Conservation (phyloP, 2,113 vertebrate genomes). For the Mustela lutreola region DNA sequence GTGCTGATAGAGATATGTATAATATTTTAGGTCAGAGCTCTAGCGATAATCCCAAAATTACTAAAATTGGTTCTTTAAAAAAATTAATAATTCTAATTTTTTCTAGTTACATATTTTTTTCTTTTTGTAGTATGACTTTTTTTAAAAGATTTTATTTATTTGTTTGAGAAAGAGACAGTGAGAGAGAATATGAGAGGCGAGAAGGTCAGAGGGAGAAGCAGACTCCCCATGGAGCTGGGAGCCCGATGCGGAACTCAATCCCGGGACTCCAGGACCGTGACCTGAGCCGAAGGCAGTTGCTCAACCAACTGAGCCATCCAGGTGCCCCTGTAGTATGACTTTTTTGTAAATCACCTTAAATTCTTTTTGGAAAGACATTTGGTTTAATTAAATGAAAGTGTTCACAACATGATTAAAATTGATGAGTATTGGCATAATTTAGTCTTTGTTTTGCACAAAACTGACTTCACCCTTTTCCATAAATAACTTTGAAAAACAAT, state of each 20-base stretch:
- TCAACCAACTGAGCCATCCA: too few relatives aligned
- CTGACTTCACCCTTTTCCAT: background rate
- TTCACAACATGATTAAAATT: background rate
- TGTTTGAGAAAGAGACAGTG: too few relatives aligned
- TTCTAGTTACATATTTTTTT: background rate
- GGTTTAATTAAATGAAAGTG: conserved; percentile 33
- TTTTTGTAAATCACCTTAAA: conserved; percentile 23
- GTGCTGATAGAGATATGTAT: background rate
- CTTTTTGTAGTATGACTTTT: background rate
- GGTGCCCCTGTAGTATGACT: background rate
- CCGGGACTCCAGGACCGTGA: too few relatives aligned
- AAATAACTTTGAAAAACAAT: conserved; percentile 6
- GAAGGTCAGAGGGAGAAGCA: too few relatives aligned
- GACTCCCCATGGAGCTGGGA: too few relatives aligned
- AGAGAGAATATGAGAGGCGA: too few relatives aligned
- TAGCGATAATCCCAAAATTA: background rate
- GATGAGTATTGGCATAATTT: background rate
- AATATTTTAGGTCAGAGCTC: background rate
- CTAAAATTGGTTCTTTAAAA: background rate
- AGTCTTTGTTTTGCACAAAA: conserved; percentile 35
- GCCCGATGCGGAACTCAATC: too few relatives aligned
- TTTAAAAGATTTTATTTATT: background rate
- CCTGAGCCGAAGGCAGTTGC: too few relatives aligned
- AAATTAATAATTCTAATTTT: background rate
- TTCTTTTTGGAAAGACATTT: background rate